phyloP scores from a whole-genome alignment of 2,797 vertebrate genomes.

The Silurus lanzhouensis region DNA sequence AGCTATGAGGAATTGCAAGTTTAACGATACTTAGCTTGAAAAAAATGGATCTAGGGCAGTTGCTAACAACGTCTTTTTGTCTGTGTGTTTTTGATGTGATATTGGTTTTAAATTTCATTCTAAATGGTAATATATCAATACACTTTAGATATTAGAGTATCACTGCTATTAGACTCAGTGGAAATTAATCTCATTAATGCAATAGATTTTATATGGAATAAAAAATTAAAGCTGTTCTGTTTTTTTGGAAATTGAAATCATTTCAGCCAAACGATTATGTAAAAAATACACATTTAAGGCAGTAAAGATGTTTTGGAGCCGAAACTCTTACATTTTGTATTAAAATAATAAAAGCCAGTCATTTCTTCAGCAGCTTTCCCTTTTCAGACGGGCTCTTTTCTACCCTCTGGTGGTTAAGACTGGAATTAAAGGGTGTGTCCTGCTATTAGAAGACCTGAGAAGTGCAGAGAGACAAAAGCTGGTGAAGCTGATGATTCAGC shows the following conservation, averaged over 20 bases:
- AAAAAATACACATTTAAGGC: too few relatives aligned
- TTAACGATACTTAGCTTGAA: too few relatives aligned
- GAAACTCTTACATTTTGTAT: not conserved
- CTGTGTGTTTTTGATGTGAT: too few relatives aligned
- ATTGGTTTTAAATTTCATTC: too few relatives aligned
- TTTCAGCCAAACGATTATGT: not conserved
- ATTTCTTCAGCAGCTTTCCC: too few relatives aligned
- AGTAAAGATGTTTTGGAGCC: not conserved
- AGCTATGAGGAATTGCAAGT: too few relatives aligned
- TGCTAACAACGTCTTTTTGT: too few relatives aligned
- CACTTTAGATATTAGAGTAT: too few relatives aligned
- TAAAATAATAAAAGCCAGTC: not conserved
- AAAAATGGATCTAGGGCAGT: too few relatives aligned
- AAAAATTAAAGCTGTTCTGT: not conserved
- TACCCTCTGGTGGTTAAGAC: conserved; percentile 60
- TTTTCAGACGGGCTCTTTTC: not conserved
- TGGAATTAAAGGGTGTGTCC: conserved; percentile 42
- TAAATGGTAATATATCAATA: too few relatives aligned
- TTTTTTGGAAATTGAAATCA: too few relatives aligned
- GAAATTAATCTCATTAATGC: not conserved
- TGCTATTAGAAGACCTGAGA: conserved; percentile 11
- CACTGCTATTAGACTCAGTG: not conserved
- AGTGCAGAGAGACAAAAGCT: conserved; percentile 17
- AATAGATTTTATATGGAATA: not conserved
- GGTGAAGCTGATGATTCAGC: not conserved